These are phyloP conservation scores for Eilema griseolum DNA, from an alignment of 2,888 invertebrate species.

Conservation along the genomic window DNA sequence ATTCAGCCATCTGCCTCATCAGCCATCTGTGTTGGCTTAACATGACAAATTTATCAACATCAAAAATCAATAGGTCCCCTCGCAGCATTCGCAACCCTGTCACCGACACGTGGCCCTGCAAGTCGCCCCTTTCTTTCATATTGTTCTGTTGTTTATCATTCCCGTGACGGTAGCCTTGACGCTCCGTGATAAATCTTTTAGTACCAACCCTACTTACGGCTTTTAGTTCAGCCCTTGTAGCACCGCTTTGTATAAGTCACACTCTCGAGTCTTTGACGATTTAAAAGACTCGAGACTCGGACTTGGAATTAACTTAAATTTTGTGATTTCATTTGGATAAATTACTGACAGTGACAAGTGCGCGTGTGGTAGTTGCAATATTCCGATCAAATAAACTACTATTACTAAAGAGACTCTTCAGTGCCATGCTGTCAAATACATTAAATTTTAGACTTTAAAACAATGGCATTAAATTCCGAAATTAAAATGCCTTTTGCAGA, in stretches of 20 bases:
- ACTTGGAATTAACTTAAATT: no score
- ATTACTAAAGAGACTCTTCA: no score
- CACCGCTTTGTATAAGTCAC: background rate
- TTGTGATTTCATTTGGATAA: background rate
- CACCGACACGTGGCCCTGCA: constrained; percentile 30
- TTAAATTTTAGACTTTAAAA: no score
- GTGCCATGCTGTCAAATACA: no score
- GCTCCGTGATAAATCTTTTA: background rate
- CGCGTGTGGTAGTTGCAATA: no score
- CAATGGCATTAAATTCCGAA: no score
- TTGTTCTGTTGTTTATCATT: constrained; percentile 33
- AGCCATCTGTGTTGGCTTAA: background rate
- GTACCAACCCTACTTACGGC: no score
- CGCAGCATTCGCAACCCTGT: constrained; percentile 18
- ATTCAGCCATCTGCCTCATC: no score
- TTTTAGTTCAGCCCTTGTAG: background rate
- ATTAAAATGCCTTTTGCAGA: no score
- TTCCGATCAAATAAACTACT: no score
- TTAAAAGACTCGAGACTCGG: no score
- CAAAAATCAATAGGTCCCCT: constrained; percentile 33
- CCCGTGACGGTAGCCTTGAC: background rate
- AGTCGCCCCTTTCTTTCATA: constrained; percentile 27
- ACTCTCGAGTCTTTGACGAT: background rate
- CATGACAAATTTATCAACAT: constrained; percentile 42
- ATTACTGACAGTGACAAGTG: no score